A percentile compares a stretch with the other conserved stretches of the same genome.
Evolutionary conservation across 2,113 vertebrate species (phyloP).

Genomic region (Myiozetetes cayanensis): DNA sequence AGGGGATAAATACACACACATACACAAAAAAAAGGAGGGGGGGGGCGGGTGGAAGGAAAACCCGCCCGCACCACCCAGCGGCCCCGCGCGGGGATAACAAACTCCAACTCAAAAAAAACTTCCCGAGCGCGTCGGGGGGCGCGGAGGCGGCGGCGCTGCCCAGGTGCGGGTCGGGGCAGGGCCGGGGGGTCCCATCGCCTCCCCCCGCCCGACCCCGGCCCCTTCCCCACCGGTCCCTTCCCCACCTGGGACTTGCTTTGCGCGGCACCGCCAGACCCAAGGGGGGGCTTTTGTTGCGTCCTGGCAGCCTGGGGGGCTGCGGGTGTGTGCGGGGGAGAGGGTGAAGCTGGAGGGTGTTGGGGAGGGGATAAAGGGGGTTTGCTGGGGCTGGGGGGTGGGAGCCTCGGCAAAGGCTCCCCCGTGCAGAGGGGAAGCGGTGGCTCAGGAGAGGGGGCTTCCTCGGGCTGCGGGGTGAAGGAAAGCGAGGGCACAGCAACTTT

Average conservation of each 20-base stretch:
- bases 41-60: background rate
- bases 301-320: background rate
- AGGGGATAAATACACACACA: background rate
- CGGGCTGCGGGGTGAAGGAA: background rate
- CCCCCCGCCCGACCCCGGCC: no score
- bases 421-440: background rate
- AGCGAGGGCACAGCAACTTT: slow-evolving; percentile 18
- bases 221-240: background rate
- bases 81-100: slow-evolving; percentile 86
- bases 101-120: slow-evolving; percentile 72
- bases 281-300: background rate
- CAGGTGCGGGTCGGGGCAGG: background rate
- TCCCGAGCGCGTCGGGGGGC: slow-evolving; percentile 33
- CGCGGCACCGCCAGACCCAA: background rate
- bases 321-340: no score
- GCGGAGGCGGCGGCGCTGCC: background rate
- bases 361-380: background rate
- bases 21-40: background rate
- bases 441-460: background rate
- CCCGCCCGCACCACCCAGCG: slow-evolving; percentile 91
- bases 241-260: background rate
- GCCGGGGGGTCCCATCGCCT: background rate
- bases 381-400: background rate
- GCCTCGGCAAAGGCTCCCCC: background rate
- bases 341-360: background rate